phyloP scores from a whole-genome alignment of 2,888 invertebrate genomes.

The Apodemia duryi region DNA sequence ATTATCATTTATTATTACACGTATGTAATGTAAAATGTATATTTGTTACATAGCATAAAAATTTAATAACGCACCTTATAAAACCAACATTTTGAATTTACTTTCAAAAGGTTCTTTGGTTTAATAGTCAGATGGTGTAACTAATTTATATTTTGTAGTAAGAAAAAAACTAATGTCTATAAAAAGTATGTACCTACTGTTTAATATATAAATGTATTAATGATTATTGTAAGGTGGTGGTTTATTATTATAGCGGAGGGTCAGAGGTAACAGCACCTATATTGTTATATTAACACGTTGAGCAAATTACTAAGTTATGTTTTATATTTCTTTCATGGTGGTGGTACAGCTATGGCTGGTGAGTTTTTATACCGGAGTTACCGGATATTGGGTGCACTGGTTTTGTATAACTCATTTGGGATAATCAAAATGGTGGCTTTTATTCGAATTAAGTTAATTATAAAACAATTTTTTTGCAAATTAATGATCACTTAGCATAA shows the following conservation, averaged over 20 bases:
- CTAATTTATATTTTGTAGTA: no score
- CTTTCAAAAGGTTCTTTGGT: no score
- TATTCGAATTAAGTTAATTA: neutral
- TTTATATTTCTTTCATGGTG: conserved; percentile 73
- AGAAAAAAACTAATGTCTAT: neutral
- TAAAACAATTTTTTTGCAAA: neutral
- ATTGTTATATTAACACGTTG: conserved; percentile 5
- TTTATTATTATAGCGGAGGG: neutral
- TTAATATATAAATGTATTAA: neutral
- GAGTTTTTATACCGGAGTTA: conserved; percentile 55
- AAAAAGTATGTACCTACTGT: neutral
- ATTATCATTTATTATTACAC: no score
- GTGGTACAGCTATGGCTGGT: conserved; percentile 63
- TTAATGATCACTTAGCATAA: neutral
- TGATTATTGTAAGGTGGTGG: conserved; percentile 1
- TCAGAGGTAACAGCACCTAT: neutral
- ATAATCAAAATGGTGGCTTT: neutral
- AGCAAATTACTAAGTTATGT: conserved; percentile 18
- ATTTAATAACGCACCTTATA: no score
- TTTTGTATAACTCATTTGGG: conserved; percentile 13
- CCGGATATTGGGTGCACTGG: conserved; percentile 33
- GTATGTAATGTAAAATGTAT: no score
- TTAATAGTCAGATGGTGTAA: no score
- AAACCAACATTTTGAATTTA: no score
- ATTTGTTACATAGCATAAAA: no score